These are phyloP conservation scores for Melipona beecheii DNA, from an alignment of 2,888 invertebrate species.

Conservation along the genomic window DNA sequence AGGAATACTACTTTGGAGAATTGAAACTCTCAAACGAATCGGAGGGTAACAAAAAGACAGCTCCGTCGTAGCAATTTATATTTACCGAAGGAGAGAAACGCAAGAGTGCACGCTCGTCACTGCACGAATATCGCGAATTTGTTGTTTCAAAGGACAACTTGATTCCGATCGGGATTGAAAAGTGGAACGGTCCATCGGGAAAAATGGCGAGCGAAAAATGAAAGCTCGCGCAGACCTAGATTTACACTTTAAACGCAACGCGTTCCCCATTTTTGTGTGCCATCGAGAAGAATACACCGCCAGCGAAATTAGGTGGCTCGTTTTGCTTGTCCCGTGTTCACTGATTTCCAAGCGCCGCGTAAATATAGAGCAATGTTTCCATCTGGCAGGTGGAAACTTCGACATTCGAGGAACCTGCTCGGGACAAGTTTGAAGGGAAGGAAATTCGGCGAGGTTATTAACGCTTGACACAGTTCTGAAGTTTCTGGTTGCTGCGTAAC, in stretches of 20 bases:
- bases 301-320: slow-evolving; percentile 1
- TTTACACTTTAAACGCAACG: neutral
- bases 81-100: too few relatives aligned
- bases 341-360: neutral
- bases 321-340: neutral
- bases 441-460: slow-evolving; percentile 54
- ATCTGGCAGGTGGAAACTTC: slow-evolving; percentile 44
- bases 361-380: slow-evolving; percentile 39
- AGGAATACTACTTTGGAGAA: too few relatives aligned
- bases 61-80: too few relatives aligned
- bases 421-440: slow-evolving; percentile 49
- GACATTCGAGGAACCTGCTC: slow-evolving; percentile 36
- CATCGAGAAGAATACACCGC: neutral
- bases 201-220: neutral
- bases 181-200: neutral
- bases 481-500: slow-evolving; percentile 57
- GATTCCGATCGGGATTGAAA: too few relatives aligned
- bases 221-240: neutral
- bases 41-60: too few relatives aligned
- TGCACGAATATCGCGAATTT: too few relatives aligned
- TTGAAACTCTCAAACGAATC: too few relatives aligned
- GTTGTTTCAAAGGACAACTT: too few relatives aligned
- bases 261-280: neutral
- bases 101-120: too few relatives aligned
- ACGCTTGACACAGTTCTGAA: slow-evolving; percentile 58